These are phyloP conservation scores for Bursaphelenchus mucronatus DNA, from an alignment of 1,140 invertebrate species.

Conservation along the genomic window DNA sequence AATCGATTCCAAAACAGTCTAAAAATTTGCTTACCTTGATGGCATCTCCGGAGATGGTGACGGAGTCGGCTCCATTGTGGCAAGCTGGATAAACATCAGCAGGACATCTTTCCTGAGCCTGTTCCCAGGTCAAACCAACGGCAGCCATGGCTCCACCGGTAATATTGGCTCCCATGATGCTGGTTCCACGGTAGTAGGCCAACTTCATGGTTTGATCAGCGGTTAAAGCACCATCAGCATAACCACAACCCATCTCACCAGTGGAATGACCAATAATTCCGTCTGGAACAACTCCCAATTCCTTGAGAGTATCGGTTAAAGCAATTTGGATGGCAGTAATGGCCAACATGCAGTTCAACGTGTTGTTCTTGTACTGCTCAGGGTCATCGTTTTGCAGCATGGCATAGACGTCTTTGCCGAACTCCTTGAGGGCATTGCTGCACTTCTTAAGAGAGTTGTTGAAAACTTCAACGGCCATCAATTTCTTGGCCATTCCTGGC, in stretches of 20 bases:
- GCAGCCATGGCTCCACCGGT: conserved; percentile 61
- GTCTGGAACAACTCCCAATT: conserved; percentile 76
- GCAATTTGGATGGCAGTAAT: conserved; percentile 91
- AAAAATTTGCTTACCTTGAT: conserved; percentile 64
- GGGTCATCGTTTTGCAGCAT: conserved; percentile 72
- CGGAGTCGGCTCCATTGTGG: conserved; percentile 83
- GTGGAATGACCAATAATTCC: conserved; percentile 93
- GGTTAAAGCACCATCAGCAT: conserved; percentile 88
- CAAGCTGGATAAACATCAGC: conserved; percentile 78
- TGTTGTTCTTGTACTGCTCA: conserved; percentile 74
- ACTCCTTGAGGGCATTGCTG: conserved; percentile 69
- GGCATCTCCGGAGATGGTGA: conserved; percentile 83
- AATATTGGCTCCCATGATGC: conserved; percentile 75
- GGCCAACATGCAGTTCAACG: conserved; percentile 80
- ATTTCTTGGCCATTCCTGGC: conserved; percentile 81
- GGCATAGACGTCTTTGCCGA: conserved; percentile 75
- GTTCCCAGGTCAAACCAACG: conserved; percentile 79
- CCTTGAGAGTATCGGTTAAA: conserved; percentile 76
- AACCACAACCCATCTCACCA: conserved; percentile 88
- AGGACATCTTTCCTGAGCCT: conserved; percentile 71
- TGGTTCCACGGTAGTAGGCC: conserved; percentile 83
- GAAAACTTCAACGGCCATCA: conserved; percentile 78
- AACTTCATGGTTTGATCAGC: conserved; percentile 84
- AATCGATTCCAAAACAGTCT: not conserved
- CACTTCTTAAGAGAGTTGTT: conserved; percentile 71